Evolutionary conservation across 2,113 vertebrate genomes (phyloP), one percentile per base, ranked within the genome.

Genomic region (Corythoichthys haematopterus): DNA sequence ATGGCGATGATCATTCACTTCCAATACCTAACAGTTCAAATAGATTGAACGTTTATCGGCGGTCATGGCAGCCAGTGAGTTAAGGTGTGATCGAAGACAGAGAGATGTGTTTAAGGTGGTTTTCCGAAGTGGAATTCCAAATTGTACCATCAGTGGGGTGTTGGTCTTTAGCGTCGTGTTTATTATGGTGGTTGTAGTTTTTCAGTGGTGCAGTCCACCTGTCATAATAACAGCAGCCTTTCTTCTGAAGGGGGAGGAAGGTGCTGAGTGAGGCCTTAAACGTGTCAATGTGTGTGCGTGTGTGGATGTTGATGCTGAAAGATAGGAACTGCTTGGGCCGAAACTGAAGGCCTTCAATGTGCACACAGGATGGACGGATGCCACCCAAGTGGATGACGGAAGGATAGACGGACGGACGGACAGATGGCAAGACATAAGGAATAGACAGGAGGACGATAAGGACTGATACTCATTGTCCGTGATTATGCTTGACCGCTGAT

Each of bases 151-250:
- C 28, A 11, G 52, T 11, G 52, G 52, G 55, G 33, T 36, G 33
- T 57, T 37, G 13, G 12, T 36, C 12, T 57, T 36, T 14, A 14
- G 33, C 3, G 12, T 11, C 55, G 28, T 36, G 33, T 57, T 57
- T 57, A 57, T 57, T 57, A 36, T 57, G 55, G 33, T 5, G 55
- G 13, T 57, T 57, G 55, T 57, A 36, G 28, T 36, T 57, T 57
- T 57, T 36, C 33, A 6, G 55, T 11, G 55, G 20, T 36, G 33
- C 12, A 58, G 74, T 84, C 89, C 91, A 93, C 88, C 91, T 93
- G 92, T 89, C 88, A 93, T 91, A 93, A 93, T 84, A 93, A 67
- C 86, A 53, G 72, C 79, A 80, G 66, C 82, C 83, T 55, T 55
- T 55, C 28, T 33, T 55, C 52, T 55, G 9, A 2, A 14, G 48